phyloP scores from a whole-genome alignment of 2,113 vertebrate genomes.

The human region GRCh38 chr9:120214001-120214500 shows the following conservation, averaged over 20 bases:
- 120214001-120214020: background rate
- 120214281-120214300: background rate
- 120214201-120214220: background rate
- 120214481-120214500: background rate
- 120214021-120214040: background rate
- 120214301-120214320: fast-evolving
- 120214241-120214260: too few relatives aligned
- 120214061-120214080: fast-evolving
- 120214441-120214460: background rate
- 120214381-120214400: background rate
- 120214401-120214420: background rate
- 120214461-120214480: background rate
- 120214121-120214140: background rate
- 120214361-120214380: background rate
- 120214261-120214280: background rate
- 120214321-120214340: background rate
- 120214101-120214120: background rate
- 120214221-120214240: background rate
- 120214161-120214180: fast-evolving
- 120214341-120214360: background rate
- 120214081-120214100: fast-evolving
- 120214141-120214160: background rate
- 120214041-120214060: too few relatives aligned
- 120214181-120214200: background rate
- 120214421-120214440: background rate